A percentile compares a stretch with the other conserved stretches of the same genome.
phyloP scores from a whole-genome alignment of 2,113 vertebrate genomes.

The Sitta europaea region DNA sequence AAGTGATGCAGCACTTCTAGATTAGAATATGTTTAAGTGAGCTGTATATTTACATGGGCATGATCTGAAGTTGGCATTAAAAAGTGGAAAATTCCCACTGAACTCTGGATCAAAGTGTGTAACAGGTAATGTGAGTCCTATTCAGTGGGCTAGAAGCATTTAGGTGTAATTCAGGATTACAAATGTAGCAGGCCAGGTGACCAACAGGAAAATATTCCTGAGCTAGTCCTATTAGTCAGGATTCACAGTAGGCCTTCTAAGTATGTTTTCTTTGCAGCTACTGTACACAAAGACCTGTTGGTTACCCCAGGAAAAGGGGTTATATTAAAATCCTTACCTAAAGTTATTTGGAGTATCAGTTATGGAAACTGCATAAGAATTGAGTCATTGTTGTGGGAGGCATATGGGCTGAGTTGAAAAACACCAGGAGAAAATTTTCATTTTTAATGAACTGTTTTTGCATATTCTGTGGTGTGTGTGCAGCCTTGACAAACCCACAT shows the following conservation, averaged over 20 bases:
- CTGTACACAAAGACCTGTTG: background rate
- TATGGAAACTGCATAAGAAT: background rate
- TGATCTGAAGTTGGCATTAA: background rate
- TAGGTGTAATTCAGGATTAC: background rate
- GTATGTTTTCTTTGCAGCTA: background rate
- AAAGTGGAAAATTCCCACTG: background rate
- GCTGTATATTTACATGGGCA: background rate
- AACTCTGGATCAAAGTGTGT: background rate
- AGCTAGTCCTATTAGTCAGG: background rate
- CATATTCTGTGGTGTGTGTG: background rate
- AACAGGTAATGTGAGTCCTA: background rate
- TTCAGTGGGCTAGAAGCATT: fast-evolving
- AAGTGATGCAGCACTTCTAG: background rate
- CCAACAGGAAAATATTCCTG: background rate
- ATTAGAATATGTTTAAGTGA: background rate
- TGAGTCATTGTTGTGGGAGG: background rate
- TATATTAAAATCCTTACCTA: background rate
- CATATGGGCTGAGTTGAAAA: background rate
- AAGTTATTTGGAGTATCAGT: background rate
- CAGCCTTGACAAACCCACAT: background rate
- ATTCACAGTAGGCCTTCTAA: background rate
- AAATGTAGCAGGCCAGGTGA: background rate
- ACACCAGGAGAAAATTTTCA: background rate
- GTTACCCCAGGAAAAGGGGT: background rate
- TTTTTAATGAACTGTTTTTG: background rate